phyloP scores from a whole-genome alignment of 2,113 vertebrate genomes.

The Ardeotis arabs region DNA sequence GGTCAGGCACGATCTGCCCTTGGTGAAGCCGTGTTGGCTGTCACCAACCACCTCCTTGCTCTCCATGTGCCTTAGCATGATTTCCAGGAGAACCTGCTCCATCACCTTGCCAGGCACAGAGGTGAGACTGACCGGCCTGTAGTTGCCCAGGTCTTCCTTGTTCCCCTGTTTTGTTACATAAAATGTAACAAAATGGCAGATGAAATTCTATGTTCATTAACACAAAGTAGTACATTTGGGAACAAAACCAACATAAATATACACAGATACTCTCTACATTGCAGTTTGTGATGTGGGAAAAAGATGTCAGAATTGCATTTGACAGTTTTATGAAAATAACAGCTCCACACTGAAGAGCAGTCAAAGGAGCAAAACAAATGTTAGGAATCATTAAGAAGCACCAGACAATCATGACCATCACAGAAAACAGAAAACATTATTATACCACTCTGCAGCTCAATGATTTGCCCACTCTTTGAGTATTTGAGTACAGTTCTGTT shows the following conservation, averaged over 20 bases:
- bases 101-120: no score
- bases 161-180: neutral
- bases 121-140: no score
- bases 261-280: neutral
- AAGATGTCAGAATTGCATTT: neutral
- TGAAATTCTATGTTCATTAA: neutral
- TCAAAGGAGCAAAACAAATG: constrained; percentile 28
- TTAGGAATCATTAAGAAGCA: neutral
- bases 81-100: no score
- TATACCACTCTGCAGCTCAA: neutral
- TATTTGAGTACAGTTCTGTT: neutral
- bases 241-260: neutral
- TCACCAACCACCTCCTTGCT: no score
- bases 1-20: no score
- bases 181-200: neutral
- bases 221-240: neutral
- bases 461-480: neutral
- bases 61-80: no score
- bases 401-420: neutral
- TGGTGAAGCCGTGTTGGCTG: no score
- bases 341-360: neutral
- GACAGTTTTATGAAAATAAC: constrained; percentile 12
- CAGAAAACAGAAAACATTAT: neutral
- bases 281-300: neutral
- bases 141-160: no score